phyloP scores from a whole-genome alignment of 2,797 vertebrate species.

The Clangula hyemalis region DNA sequence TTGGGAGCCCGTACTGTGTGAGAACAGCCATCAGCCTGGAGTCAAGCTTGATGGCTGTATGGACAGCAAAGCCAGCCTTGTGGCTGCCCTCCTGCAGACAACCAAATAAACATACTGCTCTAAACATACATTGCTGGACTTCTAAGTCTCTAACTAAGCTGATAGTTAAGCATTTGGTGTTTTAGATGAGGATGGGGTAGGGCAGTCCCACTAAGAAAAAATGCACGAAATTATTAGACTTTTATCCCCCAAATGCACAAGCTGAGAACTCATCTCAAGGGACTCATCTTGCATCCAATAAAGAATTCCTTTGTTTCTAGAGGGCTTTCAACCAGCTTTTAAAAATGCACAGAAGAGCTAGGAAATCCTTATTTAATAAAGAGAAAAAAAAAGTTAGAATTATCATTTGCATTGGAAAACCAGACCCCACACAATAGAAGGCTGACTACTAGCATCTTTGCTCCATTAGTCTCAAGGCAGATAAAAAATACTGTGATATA shows the following conservation, averaged over 20 bases:
- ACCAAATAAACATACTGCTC: too few relatives aligned
- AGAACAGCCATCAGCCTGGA: rapidly evolving
- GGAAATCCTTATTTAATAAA: neutral
- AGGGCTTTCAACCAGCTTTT: neutral
- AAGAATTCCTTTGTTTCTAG: neutral
- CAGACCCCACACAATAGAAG: neutral
- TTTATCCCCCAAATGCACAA: neutral
- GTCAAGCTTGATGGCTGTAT: neutral
- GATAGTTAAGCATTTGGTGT: neutral
- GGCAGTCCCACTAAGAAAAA: neutral
- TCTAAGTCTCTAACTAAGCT: neutral
- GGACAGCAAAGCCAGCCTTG: neutral
- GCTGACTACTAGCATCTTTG: neutral
- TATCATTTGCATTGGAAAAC: neutral
- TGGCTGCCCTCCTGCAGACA: neutral
- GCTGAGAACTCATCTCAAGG: neutral
- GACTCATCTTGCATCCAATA: neutral
- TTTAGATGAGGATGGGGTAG: neutral
- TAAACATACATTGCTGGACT: neutral
- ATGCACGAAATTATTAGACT: neutral
- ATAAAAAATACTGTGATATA: neutral
- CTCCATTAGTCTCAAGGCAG: neutral
- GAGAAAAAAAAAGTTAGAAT: neutral
- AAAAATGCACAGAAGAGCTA: neutral
- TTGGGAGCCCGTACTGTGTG: neutral